Evolutionary conservation across 2,113 vertebrate species (phyloP).

Genomic region (Haplochromis vanheusdeni): DNA sequence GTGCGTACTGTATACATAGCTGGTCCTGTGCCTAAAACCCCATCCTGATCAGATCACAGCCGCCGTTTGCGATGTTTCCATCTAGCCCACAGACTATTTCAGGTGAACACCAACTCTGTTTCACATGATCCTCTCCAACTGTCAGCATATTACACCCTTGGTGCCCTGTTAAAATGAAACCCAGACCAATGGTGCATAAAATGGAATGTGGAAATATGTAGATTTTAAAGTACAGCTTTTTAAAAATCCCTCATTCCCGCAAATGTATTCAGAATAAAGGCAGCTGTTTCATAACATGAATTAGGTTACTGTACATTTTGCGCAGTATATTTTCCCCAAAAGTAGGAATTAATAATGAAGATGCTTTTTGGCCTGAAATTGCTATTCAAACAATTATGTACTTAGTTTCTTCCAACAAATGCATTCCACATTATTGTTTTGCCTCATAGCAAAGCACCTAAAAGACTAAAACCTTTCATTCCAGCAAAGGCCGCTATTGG

Average conservation of each 20-base stretch:
- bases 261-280: conserved; percentile 61
- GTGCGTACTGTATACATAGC: no score
- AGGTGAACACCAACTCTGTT: conserved; percentile 5
- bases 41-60: conserved; percentile 29
- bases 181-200: conserved; percentile 48
- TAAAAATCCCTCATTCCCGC: conserved; percentile 44
- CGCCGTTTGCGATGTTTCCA: conserved; percentile 26
- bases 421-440: conserved; percentile 78
- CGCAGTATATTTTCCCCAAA: conserved; percentile 65
- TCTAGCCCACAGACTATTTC: conserved; percentile 35
- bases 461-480: conserved; percentile 84
- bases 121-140: conserved; percentile 24
- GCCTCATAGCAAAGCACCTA: conserved; percentile 73
- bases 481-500: conserved; percentile 78
- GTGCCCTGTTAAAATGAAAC: conserved; percentile 56
- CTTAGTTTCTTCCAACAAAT: conserved; percentile 83
- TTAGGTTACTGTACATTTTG: conserved; percentile 63
- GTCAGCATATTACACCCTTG: conserved; percentile 25
- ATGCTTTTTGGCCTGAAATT: conserved; percentile 78
- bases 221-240: conserved; percentile 56
- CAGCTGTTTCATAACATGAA: conserved; percentile 43
- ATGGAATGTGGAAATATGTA: conserved; percentile 61
- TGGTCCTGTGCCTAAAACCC: conserved; percentile 47
- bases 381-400: conserved; percentile 80
- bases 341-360: conserved; percentile 80